Base-by-base conservation (phyloP, 2,888 invertebrate genomes). In the Argyresthia albistria region DNA sequence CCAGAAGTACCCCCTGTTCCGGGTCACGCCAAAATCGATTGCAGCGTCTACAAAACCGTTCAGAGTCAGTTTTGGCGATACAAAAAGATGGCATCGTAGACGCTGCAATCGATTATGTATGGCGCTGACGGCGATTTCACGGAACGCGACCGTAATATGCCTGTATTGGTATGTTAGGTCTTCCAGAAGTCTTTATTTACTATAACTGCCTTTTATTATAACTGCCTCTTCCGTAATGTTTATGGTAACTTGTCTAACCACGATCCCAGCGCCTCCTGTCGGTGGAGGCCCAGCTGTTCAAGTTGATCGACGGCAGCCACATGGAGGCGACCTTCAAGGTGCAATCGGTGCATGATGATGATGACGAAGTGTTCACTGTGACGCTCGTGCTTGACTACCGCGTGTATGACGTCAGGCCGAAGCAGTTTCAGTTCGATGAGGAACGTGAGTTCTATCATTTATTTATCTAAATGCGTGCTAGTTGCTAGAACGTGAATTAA, bases 321-420 rank as follows among this genome's bases (percentile, higher is more conserved):
- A 70, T 84, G 8, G 73, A 81, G 58, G 61, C 82, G 36, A 58
- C 72, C 0, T 77, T 84, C 56, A 56, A 57, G 8, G 71, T 62
- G 0, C 66, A 66, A 42, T 72, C 59, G 12, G 65, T 64, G 1
- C 55, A 61, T 9, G 70, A 79, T 0, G 69, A 67, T 1, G 71
- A 75, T 0, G 62, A 60, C 0, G 75, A 74, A 12, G 64, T 62
- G 1, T 58, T 73, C 1, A 59, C 58, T 10, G 58, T 79, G 0
- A 69, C 70, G 0, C 67, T 86, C 0, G 63, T 70, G 55, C 50
- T 86, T 35, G 76, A 78, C 53, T 84, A 86, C 59, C 63, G 79
- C 45, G 63, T 82, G 0, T 76, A 77, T 53, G 83, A 80, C 35
- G 71, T 80, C 15, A 64, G 78, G 8, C 83, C 84, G 0, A 86